Conservation (phyloP, 2,797 vertebrate genomes). For the Artibeus lituratus region DNA sequence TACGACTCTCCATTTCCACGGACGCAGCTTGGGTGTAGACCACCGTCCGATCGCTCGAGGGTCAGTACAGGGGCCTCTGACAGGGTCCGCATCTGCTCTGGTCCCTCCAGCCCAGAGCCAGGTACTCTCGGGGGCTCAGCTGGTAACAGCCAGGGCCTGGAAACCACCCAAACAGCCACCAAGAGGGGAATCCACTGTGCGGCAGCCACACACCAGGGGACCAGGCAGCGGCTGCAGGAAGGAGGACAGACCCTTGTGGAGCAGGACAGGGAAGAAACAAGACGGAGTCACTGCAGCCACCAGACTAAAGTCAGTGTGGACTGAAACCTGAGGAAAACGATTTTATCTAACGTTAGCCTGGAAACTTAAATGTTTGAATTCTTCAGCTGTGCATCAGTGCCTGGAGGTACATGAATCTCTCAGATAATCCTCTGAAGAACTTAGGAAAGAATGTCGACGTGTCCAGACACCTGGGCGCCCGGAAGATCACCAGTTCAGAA, state of each 20-base stretch:
- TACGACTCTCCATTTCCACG: neutral
- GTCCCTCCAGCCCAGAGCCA: neutral
- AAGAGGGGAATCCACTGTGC: fast-evolving
- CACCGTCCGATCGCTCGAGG: neutral
- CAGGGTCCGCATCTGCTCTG: neutral
- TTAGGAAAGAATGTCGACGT: neutral
- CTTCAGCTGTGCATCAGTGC: neutral
- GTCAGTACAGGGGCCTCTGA: neutral
- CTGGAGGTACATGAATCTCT: neutral
- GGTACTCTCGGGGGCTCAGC: fast-evolving
- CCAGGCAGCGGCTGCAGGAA: fast-evolving
- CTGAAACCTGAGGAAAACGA: neutral
- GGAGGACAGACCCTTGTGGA: neutral
- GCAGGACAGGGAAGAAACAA: neutral
- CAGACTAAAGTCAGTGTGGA: neutral
- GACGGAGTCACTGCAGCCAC: neutral
- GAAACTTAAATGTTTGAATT: neutral
- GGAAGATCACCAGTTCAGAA: neutral
- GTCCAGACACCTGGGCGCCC: neutral
- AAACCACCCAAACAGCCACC: neutral
- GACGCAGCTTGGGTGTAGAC: neutral
- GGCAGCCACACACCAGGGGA: fast-evolving
- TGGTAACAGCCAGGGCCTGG: neutral
- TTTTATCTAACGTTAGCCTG: neutral
- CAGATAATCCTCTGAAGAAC: neutral